Base-by-base conservation (phyloP, 2,113 vertebrate genomes). In the Machaerirhynchus nigripectus region DNA sequence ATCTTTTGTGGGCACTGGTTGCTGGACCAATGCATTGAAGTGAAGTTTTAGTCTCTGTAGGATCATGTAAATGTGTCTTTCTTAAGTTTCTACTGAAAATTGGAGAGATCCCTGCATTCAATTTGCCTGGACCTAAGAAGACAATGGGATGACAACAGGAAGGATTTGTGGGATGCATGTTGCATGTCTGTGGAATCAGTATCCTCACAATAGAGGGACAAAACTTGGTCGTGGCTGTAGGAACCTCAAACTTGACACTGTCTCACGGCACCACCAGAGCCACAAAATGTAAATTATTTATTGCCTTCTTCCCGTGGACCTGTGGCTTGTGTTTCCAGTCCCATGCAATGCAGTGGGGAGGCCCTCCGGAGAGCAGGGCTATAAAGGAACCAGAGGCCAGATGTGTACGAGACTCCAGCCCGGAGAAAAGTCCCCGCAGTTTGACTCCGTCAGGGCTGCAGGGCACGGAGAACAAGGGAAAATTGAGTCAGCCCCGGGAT, bases 81-180 rank as follows among this genome's bases (percentile, higher is more conserved):
- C 84, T n/a, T 52, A 83, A 89, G n/a, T 49, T 68, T 9, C 14
- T 26, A 52, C 39, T 42, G 37, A 83, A 93, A 87, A 87, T 0
- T 74, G 77, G 17, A 49, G 76, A 90, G 10, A 87, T 59, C 49
- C 40, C 76, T 92, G 80, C 23, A 75, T 84, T 61, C 49, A 82
- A 64, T 93, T 96, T 95, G 73, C 88, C 37, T 7, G 28, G 63
- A 75, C n/a, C 31, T 39, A 68, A 71, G 65, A 30, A 95, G 73
- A 93, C 91, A 95, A 84, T 95, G 74, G 80, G 68, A 93, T 86
- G 83, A 86, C 68, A 93, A 47, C 37, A 56, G 22, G 63, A 77
- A 71, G 80, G 85, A 53, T 92, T 71, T 90, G n/a, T 49, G 69
- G 67, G 88, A 33, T 80, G 37, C 37, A 57, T 40, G 28, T 42